Conservation (phyloP, 2,888 invertebrate species). For the Leptinotarsa tumamoca region DNA sequence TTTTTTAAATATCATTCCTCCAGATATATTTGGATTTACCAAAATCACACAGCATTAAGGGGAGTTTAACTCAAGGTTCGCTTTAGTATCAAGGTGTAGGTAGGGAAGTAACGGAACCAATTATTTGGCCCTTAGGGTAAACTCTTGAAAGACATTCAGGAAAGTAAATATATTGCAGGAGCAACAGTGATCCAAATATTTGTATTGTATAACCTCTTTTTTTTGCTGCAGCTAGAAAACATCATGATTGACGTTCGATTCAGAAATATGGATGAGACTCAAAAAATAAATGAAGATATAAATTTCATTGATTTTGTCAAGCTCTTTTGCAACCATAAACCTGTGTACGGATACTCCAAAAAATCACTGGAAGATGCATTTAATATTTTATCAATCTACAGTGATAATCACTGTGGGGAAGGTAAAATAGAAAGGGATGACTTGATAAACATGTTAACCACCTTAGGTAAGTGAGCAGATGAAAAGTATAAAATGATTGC, state of each 20-base stretch:
- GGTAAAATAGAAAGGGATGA: constrained; percentile 47
- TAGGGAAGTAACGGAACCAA: too few relatives aligned
- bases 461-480: constrained; percentile 40
- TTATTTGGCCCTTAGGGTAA: too few relatives aligned
- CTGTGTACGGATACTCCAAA: constrained; percentile 70
- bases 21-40: too few relatives aligned
- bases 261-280: constrained; percentile 67
- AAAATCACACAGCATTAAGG: too few relatives aligned
- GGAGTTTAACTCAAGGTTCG: too few relatives aligned
- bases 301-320: constrained; percentile 76
- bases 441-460: constrained; percentile 53
- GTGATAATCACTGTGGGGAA: constrained; percentile 41
- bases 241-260: constrained; percentile 72
- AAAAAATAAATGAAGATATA: constrained; percentile 69
- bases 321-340: constrained; percentile 76
- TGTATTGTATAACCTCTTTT: constrained; percentile 4
- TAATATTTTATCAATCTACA: constrained; percentile 55
- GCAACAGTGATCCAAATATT: neutral
- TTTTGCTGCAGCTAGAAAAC: constrained; percentile 69
- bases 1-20: too few relatives aligned
- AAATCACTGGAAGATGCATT: constrained; percentile 69
- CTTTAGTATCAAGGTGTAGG: too few relatives aligned
- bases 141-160: too few relatives aligned
- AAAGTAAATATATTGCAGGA: too few relatives aligned
- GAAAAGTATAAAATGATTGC: neutral